phyloP scores from a whole-genome alignment of 2,113 vertebrate genomes.

The Bungarus multicinctus region DNA sequence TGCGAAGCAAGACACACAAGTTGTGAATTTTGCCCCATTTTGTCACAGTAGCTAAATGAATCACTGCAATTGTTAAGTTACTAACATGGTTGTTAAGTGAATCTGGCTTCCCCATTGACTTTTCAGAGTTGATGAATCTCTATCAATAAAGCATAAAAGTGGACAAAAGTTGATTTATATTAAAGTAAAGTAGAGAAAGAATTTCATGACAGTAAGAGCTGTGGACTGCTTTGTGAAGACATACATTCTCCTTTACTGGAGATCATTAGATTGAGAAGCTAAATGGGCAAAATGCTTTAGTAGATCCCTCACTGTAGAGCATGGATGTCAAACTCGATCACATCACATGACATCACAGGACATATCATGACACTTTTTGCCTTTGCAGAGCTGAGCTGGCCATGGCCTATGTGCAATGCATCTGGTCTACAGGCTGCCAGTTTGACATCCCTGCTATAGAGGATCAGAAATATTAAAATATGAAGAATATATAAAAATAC shows the following conservation, averaged over 20 bases:
- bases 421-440: too few relatives aligned
- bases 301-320: too few relatives aligned
- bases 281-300: background rate
- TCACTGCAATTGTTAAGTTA: background rate
- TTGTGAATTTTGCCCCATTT: background rate
- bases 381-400: too few relatives aligned
- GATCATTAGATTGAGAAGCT: background rate
- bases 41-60: background rate
- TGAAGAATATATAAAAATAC: too few relatives aligned
- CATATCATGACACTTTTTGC: too few relatives aligned
- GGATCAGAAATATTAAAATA: background rate
- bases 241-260: background rate
- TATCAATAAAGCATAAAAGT: background rate
- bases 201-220: background rate
- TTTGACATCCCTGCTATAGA: background rate
- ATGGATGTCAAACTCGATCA: too few relatives aligned
- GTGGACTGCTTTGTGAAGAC: background rate
- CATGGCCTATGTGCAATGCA: too few relatives aligned
- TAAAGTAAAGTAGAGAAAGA: background rate
- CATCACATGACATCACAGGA: too few relatives aligned
- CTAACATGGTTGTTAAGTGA: background rate
- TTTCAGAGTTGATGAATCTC: background rate
- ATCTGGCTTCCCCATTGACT: background rate
- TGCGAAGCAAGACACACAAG: background rate
- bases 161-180: background rate